phyloP scores from a whole-genome alignment of 2,888 invertebrate genomes.

The Drosophila lacicola region DNA sequence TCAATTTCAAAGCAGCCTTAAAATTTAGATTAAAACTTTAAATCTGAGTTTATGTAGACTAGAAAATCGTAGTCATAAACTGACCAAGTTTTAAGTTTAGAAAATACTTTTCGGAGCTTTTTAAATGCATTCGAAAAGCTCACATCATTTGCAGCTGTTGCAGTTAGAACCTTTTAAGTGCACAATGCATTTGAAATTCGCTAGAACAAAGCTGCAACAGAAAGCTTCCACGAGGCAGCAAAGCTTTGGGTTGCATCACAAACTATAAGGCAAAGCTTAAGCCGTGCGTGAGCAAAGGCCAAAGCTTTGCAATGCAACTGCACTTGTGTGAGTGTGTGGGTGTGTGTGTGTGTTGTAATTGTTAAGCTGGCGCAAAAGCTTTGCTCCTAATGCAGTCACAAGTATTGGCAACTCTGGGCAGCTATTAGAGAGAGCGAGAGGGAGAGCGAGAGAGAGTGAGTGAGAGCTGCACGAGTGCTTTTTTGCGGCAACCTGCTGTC shows the following conservation, averaged over 20 bases:
- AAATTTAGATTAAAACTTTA: no score
- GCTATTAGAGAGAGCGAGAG: slow-evolving; percentile 5
- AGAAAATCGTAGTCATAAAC: not conserved
- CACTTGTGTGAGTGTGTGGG: not conserved
- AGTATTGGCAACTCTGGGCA: slow-evolving; percentile 15
- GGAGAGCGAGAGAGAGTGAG: slow-evolving; percentile 6
- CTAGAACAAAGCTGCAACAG: slow-evolving; percentile 43
- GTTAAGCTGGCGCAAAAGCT: slow-evolving; percentile 15
- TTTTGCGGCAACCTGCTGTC: not conserved
- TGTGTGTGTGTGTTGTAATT: not conserved
- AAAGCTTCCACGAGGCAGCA: slow-evolving; percentile 25
- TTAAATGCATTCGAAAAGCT: slow-evolving; percentile 12
- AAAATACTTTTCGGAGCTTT: slow-evolving; percentile 9
- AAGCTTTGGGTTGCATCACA: slow-evolving; percentile 50
- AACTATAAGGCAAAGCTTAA: slow-evolving; percentile 48
- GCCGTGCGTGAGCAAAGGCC: not conserved
- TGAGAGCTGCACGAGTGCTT: not conserved
- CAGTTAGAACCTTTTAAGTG: not conserved
- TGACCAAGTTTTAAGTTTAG: not conserved
- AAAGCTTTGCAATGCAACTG: slow-evolving; percentile 35
- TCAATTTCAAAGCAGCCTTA: no score
- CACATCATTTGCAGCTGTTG: slow-evolving; percentile 1
- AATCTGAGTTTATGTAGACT: not conserved
- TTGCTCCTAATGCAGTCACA: slow-evolving; percentile 19
- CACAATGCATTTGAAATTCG: slow-evolving; percentile 47